A percentile compares a stretch with the other conserved stretches of the same genome.
phyloP scores from a whole-genome alignment of 2,888 invertebrate species.

The Pandemis cinnamomeana region DNA sequence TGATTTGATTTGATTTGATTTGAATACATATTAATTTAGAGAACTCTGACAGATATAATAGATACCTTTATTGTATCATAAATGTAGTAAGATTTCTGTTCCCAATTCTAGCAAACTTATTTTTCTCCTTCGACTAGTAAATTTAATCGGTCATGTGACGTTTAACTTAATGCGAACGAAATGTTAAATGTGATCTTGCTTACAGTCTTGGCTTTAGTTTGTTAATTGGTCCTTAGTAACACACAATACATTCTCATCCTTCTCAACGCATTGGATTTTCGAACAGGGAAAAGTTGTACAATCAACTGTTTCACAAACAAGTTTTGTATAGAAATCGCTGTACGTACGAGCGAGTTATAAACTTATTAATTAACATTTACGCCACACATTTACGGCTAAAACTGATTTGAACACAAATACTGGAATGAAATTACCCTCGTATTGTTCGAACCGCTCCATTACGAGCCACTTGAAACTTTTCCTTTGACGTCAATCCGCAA shows the following conservation, averaged over 20 bases:
- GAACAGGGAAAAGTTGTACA: neutral
- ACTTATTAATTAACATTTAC: constrained; percentile 9
- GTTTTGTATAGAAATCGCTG: neutral
- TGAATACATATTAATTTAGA: no score
- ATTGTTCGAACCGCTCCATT: constrained; percentile 61
- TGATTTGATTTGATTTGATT: no score
- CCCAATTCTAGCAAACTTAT: neutral
- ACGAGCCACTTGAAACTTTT: constrained; percentile 70
- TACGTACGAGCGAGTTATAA: neutral
- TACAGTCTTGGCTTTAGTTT: no score
- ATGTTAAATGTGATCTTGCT: no score
- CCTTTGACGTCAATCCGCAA: constrained; percentile 64
- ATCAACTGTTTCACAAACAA: neutral
- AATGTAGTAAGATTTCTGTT: neutral
- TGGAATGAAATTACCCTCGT: constrained; percentile 28
- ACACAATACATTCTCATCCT: neutral
- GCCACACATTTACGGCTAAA: constrained; percentile 1
- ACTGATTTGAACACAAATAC: constrained; percentile 15
- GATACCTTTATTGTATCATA: neutral
- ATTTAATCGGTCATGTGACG: no score
- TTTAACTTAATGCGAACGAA: no score
- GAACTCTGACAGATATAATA: no score
- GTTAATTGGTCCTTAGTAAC: neutral
- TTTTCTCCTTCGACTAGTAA: neutral
- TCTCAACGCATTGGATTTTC: neutral